Base-by-base conservation (phyloP, 2,888 invertebrate genomes). In the Patella caerulea region DNA sequence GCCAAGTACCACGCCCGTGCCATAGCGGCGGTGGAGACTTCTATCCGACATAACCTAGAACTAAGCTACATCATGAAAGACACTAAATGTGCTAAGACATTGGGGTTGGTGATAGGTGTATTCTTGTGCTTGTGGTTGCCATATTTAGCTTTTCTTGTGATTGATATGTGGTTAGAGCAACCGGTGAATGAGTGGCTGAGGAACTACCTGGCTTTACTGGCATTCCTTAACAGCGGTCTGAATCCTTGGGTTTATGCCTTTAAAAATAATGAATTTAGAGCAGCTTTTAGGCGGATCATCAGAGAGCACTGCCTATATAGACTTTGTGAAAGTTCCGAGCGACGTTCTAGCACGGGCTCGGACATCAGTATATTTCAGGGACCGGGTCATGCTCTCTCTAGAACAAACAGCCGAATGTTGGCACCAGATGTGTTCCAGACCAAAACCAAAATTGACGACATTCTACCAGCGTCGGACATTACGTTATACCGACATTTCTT, bases 231-330 rank as follows among this genome's bases (percentile, higher is more conserved):
- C 88, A 94, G 94, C 86, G 93, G 94, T 11, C 91, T 93, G 78
- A 94, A 94, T 87, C 94, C 94, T 0, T 94, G 94, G 94, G 93
- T 94, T 59, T 94, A 94, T 88, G 94, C 94, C 3, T 94, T 94
- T 87, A 93, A 94, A 82, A 94, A 94, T 84, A 92, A 94, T 0
- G 94, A 94, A 87, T 93, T 94, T 84, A 92, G 94, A 17, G 90
- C 93, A 0, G 94, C 94, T 0, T 94, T 94, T 1, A 82, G 78
- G 19, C 80, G 79, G 34, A 56, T 86, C 11, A 81, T 79, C 52
- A 74, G 72, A 29, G 72, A 79, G 11, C 71, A 72, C 17, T 81
- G 72, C 19, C 71, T 24, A 29, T 72, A 75, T 15, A 76, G 75
- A 19, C 55, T 29, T 29, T 19, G 56, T 0, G 69, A 45, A 17